Evolutionary conservation across 2,888 invertebrate species (phyloP), one percentile per base, ranked within the genome.

Genomic region (Fragum whitleyi): DNA sequence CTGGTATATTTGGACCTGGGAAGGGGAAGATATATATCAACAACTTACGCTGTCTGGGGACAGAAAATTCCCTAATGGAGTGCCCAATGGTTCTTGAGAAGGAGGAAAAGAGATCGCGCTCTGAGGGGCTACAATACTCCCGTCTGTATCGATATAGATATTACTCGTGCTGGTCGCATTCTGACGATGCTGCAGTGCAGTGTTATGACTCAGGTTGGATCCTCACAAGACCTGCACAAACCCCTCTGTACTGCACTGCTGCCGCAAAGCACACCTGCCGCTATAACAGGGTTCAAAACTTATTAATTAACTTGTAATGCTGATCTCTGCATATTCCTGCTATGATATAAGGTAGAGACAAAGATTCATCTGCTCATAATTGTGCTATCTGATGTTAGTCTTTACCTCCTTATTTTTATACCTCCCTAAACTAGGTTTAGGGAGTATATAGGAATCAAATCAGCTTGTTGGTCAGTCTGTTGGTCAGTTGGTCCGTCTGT

Each of bases 141-240:
- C 28, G 73, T 36, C 57, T 65, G 21, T 36, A 74, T 23, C 6
- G 62, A 7, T 53, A 53, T 47, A 11, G 65, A 47, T 67, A 57
- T 51, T 53, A 74, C 29, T 53, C 77, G 19, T 88, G 87, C 77
- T 83, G 72, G 74, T 75, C 83, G 19, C 84, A 85, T 57, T 53
- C 77, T 28, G 79, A 81, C 36, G 86, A 88, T 74, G 86, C 86
- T 14, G 86, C 86, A 19, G 85, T 89, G n/a, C 88, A 87, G 77
- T 89, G 88, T 72, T 89, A 84, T 53, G 80, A 86, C 55, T 76
- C 86, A 79, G 88, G 88, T 89, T 76, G 51, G 73, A 74, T 32
- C 23, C 47, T 23, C 23, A 21, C 29, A 26, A 26, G 29, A 61
- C 29, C 61, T 9, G 28, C 57, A 57, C 32, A 2, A 21, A 51